Evolutionary conservation across 2,888 invertebrate species (phyloP).

Genomic region (Clusia tigrina): DNA sequence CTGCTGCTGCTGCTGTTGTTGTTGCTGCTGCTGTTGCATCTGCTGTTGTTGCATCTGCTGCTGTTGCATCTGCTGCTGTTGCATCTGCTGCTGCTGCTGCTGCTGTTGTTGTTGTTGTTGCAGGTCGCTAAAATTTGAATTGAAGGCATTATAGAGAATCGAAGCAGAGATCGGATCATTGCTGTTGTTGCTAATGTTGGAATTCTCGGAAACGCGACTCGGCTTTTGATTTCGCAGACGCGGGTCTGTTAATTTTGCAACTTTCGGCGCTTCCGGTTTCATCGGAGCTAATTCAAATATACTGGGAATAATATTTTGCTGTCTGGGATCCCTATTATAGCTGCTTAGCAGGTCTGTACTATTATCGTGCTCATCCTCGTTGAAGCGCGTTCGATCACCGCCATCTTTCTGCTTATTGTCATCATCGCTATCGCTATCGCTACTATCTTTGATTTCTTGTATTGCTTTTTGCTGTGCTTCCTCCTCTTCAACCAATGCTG

Average conservation of each 20-base stretch:
- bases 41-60: background rate
- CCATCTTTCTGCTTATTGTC: background rate
- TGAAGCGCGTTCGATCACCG: background rate
- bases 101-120: constrained; percentile 37
- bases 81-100: background rate
- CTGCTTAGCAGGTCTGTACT: background rate
- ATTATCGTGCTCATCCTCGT: constrained; percentile 3
- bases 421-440: constrained; percentile 2
- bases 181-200: constrained; percentile 9
- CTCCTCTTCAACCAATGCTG: constrained; percentile 43
- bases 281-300: constrained; percentile 39
- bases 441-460: constrained; percentile 11
- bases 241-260: too few species aligned
- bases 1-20: background rate
- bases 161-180: too few species aligned
- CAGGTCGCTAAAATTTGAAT: too few species aligned
- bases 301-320: constrained; percentile 43
- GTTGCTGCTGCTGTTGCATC: constrained; percentile 36
- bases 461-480: constrained; percentile 29
- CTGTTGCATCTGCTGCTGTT: background rate
- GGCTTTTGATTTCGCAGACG: too few species aligned
- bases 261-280: too few species aligned
- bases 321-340: constrained; percentile 17
- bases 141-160: too few species aligned
- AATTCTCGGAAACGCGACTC: too few species aligned